phyloP scores from a whole-genome alignment of 2,113 vertebrate species.

The Cinclus cinclus region DNA sequence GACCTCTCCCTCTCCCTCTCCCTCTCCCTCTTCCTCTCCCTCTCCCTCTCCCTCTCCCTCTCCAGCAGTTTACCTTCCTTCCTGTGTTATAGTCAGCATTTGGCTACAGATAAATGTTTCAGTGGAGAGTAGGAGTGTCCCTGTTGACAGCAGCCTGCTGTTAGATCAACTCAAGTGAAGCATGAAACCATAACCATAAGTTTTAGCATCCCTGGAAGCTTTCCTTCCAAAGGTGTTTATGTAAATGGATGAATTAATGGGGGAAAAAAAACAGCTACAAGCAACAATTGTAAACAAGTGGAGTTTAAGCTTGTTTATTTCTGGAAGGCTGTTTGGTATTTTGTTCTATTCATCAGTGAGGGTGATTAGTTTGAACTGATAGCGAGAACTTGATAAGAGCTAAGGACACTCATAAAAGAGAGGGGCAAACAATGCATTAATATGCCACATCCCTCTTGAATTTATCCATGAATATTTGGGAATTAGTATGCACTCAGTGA shows the following conservation, averaged over 20 bases:
- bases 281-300: background rate
- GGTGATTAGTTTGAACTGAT: background rate
- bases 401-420: background rate
- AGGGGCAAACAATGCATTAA: background rate
- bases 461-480: background rate
- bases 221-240: constrained; percentile 4
- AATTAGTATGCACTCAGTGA: background rate
- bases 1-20: background rate
- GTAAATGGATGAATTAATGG: background rate
- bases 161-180: background rate
- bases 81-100: background rate
- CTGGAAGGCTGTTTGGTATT: background rate
- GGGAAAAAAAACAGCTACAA: accelerated
- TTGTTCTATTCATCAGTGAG: background rate
- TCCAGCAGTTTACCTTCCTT: background rate
- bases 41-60: background rate
- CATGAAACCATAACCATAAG: background rate
- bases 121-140: background rate
- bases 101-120: background rate
- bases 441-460: background rate
- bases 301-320: background rate
- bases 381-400: background rate
- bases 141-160: background rate
- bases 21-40: background rate
- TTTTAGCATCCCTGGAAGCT: background rate